Conservation (phyloP, 2,113 vertebrate genomes). For the Ictidomys tridecemlineatus region DNA sequence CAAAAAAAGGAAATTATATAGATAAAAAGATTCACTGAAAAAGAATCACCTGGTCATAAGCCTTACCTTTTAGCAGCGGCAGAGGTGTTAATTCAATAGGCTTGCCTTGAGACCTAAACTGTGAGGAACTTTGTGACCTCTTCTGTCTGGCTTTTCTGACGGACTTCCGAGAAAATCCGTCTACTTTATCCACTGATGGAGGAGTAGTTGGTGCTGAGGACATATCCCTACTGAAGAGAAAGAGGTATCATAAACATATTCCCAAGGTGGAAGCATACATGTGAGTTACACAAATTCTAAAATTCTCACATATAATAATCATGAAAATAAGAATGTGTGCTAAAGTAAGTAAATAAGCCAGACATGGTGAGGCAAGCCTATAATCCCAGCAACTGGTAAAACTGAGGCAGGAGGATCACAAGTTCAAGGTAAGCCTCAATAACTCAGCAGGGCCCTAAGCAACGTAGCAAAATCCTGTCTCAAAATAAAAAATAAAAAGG, state of each 20-base stretch:
- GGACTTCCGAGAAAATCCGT: slow-evolving; percentile 99
- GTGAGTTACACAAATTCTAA: slow-evolving; percentile 15
- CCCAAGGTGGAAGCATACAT: neutral
- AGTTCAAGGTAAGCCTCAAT: too few relatives aligned
- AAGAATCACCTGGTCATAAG: slow-evolving; percentile 52
- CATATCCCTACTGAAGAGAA: slow-evolving; percentile 96
- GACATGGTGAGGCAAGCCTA: too few relatives aligned
- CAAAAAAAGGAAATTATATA: slow-evolving; percentile 13
- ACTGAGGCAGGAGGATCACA: too few relatives aligned
- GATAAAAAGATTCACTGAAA: neutral
- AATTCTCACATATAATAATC: neutral
- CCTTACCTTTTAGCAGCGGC: slow-evolving; percentile 99
- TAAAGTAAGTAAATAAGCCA: neutral
- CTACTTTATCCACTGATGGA: slow-evolving; percentile 99
- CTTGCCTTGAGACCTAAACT: slow-evolving; percentile 99
- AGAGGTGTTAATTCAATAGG: slow-evolving; percentile 98
- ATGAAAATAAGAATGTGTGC: slow-evolving; percentile 26
- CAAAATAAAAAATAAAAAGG: too few relatives aligned
- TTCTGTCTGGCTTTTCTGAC: slow-evolving; percentile 99
- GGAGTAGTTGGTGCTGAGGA: slow-evolving; percentile 99
- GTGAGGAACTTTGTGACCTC: slow-evolving; percentile 99
- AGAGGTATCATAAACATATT: slow-evolving; percentile 75
- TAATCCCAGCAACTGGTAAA: too few relatives aligned
- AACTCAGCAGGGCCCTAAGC: too few relatives aligned
- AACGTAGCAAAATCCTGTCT: too few relatives aligned